Evolutionary conservation across 2,797 vertebrate species (phyloP).

Genomic region (Podarcis lilfordi): DNA sequence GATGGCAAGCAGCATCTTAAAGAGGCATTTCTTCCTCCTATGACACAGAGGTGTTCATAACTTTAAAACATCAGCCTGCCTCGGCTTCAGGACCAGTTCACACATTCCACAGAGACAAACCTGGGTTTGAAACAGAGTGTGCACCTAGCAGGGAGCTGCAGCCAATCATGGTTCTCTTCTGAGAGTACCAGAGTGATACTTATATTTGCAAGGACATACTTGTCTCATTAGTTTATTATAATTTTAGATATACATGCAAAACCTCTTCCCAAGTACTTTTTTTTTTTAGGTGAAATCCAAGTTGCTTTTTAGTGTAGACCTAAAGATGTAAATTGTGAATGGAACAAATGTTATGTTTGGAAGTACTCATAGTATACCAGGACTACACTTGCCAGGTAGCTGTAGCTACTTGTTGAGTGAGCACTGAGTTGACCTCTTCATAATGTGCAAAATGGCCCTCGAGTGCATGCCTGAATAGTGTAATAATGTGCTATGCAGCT

Average conservation of each 20-base stretch:
- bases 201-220: background rate
- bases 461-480: background rate
- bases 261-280: background rate
- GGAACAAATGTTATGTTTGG: background rate
- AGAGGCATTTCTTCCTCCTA: background rate
- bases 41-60: background rate
- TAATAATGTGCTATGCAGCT: background rate
- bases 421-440: background rate
- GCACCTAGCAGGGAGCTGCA: background rate
- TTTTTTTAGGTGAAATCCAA: background rate
- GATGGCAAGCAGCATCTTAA: background rate
- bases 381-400: background rate
- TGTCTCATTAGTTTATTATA: background rate
- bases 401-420: background rate
- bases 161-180: background rate
- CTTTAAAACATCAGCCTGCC: background rate
- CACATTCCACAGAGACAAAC: background rate
- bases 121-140: background rate
- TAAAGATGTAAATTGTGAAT: background rate
- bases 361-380: background rate
- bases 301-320: background rate
- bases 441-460: background rate
- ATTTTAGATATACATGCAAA: background rate
- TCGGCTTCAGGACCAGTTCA: background rate
- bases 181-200: background rate